A percentile compares a stretch with the other conserved stretches of the same genome.
Conservation (phyloP, 2,888 invertebrate species). For the Dolomedes plantarius region DNA sequence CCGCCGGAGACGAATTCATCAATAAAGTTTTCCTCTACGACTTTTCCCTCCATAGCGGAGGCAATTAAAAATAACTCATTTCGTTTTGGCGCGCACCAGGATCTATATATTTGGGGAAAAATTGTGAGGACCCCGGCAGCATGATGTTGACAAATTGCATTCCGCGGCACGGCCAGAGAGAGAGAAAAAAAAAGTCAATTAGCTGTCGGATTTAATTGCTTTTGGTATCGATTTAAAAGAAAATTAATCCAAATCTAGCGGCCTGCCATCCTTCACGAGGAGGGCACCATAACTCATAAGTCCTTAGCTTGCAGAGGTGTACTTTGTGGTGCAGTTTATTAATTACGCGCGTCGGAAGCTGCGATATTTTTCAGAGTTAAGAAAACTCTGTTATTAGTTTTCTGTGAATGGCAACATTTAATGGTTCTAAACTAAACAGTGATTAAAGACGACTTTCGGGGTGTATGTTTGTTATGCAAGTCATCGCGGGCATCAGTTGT, state of each 20-base stretch:
- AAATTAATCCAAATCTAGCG: conserved; percentile 65
- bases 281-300: conserved; percentile 66
- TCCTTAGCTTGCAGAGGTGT: conserved; percentile 35
- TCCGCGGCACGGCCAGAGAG: background rate
- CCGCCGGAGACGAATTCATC: conserved; percentile 62
- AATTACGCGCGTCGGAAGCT: conserved; percentile 32
- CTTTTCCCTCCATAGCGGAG: conserved; percentile 9
- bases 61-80: conserved; percentile 70
- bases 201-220: conserved; percentile 70
- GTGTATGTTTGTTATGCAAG: background rate
- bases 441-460: background rate
- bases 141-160: conserved; percentile 67
- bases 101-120: conserved; percentile 62
- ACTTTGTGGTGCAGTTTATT: conserved; percentile 58
- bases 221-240: conserved; percentile 70
- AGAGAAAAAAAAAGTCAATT: conserved; percentile 67
- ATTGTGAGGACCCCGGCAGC: conserved; percentile 34
- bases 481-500: background rate
- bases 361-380: conserved; percentile 33
- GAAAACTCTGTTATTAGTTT: background rate
- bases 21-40: conserved; percentile 52
- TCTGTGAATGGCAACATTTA: conserved; percentile 12
- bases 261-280: conserved; percentile 45
- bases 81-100: conserved; percentile 42
- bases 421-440: background rate